Conservation (phyloP, 2,113 vertebrate species). For the Astur gentilis region DNA sequence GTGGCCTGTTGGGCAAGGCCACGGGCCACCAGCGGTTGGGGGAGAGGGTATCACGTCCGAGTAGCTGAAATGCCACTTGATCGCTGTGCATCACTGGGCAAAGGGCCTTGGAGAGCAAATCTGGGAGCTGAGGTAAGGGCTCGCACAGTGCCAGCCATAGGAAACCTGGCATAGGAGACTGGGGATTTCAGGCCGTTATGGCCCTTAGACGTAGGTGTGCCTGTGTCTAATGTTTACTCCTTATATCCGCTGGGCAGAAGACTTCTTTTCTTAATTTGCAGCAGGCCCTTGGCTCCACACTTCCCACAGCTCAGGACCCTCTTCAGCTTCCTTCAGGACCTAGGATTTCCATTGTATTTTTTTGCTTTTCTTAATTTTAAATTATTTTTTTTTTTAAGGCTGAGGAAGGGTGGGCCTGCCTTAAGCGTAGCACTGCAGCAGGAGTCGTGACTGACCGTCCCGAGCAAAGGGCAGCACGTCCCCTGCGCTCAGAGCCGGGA, state of each 20-base stretch:
- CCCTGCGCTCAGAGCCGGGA: rapidly evolving
- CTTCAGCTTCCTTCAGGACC: background rate
- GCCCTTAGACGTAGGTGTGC: rapidly evolving
- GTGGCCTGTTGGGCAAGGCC: background rate
- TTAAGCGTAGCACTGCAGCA: background rate
- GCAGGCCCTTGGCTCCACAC: background rate
- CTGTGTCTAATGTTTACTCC: background rate
- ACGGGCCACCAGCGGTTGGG: background rate
- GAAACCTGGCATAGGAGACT: background rate
- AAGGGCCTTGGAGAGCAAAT: background rate
- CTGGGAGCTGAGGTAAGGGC: background rate
- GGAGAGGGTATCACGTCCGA: background rate
- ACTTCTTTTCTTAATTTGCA: background rate
- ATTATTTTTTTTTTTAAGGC: background rate
- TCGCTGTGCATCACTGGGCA: rapidly evolving
- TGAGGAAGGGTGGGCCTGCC: background rate
- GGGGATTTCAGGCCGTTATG: background rate
- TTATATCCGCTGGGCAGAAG: background rate
- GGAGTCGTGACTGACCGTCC: rapidly evolving
- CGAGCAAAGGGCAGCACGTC: rapidly evolving
- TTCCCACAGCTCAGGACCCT: background rate
- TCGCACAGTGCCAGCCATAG: rapidly evolving
- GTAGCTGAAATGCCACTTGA: background rate
- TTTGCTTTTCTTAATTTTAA: no score
- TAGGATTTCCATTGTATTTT: background rate